A percentile compares a stretch with the other conserved stretches of the same genome.
phyloP scores from a whole-genome alignment of 2,888 invertebrate species.

The Clivina fossor region DNA sequence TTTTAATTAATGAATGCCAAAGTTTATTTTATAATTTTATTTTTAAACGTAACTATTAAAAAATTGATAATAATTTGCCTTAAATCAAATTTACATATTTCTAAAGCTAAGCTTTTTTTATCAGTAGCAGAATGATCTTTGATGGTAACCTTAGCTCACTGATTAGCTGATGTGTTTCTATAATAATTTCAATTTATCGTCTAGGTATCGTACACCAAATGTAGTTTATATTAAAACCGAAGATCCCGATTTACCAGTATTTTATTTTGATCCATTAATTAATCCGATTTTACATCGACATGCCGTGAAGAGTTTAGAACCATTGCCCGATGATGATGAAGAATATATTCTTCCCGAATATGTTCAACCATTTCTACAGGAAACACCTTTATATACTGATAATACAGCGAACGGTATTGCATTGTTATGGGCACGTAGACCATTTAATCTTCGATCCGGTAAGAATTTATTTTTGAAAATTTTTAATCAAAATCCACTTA shows the following conservation, averaged over 20 bases:
- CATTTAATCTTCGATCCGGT: conserved; percentile 94
- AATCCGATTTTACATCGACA: conserved; percentile 98
- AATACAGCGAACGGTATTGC: conserved; percentile 99
- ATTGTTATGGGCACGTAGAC: conserved; percentile 95
- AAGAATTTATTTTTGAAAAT: conserved; percentile 22
- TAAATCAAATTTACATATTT: too few relatives aligned
- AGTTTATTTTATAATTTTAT: neutral
- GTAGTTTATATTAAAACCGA: conserved; percentile 99
- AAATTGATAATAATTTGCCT: too few relatives aligned
- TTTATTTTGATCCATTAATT: conserved; percentile 99
- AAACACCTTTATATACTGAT: conserved; percentile 95
- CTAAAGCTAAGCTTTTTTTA: too few relatives aligned
- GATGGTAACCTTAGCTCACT: neutral
- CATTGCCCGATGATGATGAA: conserved; percentile 88
- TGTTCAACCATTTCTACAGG: conserved; percentile 89
- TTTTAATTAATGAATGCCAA: neutral
- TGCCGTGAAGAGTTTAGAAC: conserved; percentile 78
- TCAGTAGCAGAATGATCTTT: neutral
- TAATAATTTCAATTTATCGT: conserved; percentile 40
- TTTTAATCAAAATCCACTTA: conserved; percentile 9
- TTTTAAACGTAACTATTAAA: too few relatives aligned
- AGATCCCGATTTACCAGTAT: conserved; percentile 98
- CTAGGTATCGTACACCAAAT: conserved; percentile 97
- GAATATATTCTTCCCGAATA: conserved; percentile 90
- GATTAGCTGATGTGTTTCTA: conserved; percentile 3